Base-by-base conservation (phyloP, 2,888 invertebrate genomes). In the Dendrolimus pini region DNA sequence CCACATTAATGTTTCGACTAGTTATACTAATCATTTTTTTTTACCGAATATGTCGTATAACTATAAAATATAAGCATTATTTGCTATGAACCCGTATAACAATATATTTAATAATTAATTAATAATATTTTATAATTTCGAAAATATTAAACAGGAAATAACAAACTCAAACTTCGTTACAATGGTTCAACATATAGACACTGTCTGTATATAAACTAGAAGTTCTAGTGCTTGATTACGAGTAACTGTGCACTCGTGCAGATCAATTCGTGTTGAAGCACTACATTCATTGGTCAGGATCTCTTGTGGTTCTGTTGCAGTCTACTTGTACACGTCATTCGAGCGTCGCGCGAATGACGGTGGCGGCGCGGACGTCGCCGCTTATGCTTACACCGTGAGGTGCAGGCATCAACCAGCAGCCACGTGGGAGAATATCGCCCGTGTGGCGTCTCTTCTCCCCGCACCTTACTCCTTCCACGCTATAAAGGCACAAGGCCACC, bases 401-500 rank as follows among this genome's bases (percentile, higher is more conserved):
- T 77, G 72, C 70, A 77, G 58, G 66, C 65, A 65, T 65, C 72
- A 62, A 59, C 70, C 65, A 55, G 66, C 67, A 61, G 69, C 66
- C 64, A 73, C 65, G 74, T 69, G 59, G 71, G 75, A 70, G 74
- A 77, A 75, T 69, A 74, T 63, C 66, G 77, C 64, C 64, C 75
- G 69, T 65, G 75, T 68, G 70, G 69, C 69, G 65, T 68, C 67
- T 62, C 62, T 57, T 71, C 77, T 65, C 66, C 70, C 68, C 75
- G 74, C 77, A 70, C 77, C 71, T 71, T 64, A 65, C 70, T 69
- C 67, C 72, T 72, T 69, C 75, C 83, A 64, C 82, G 88, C 91
- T 93, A 96, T 92, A 96, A 94, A 65, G 96, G 96, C 79, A 96
- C 96, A 75, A 96, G 90, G 65, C 96, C 96, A 78, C 96, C 95